A percentile compares a stretch with the other conserved stretches of the same genome.
These are phyloP conservation scores for Hetaerina titia DNA, from an alignment of 2,888 invertebrate genomes.

Conservation along the genomic window DNA sequence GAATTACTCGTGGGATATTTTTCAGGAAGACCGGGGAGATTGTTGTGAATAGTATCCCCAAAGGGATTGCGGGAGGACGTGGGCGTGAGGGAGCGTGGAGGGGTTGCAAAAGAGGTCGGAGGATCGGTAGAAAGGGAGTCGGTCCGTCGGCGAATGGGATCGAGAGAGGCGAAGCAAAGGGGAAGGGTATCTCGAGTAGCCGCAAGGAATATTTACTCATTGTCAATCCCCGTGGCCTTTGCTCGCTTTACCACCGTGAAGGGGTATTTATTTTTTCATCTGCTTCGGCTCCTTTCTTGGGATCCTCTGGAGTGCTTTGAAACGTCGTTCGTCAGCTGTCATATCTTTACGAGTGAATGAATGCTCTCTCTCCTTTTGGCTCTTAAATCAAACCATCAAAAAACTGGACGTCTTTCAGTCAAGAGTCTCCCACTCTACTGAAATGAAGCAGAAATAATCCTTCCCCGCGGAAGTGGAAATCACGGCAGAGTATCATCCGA, in stretches of 20 bases:
- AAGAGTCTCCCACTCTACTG: not conserved
- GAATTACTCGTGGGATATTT: not conserved
- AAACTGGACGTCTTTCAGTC: not conserved
- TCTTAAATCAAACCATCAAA: not conserved
- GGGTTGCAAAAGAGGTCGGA: no score
- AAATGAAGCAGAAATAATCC: not conserved
- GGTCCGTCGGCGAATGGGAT: no score
- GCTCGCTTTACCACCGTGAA: no score
- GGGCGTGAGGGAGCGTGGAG: no score
- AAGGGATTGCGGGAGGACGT: no score
- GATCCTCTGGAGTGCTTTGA: not conserved
- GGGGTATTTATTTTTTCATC: not conserved
- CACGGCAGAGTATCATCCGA: not conserved
- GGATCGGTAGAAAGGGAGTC: no score
- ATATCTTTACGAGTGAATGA: not conserved
- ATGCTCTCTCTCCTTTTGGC: not conserved
- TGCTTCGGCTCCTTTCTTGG: not conserved
- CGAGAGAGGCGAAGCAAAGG: no score
- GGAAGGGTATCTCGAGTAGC: not conserved
- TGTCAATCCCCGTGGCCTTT: not conserved
- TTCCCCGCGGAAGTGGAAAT: not conserved
- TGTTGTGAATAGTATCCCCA: no score
- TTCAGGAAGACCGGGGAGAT: not conserved
- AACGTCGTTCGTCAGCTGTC: slow-evolving; percentile 21
- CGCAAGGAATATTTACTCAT: not conserved